phyloP scores from a whole-genome alignment of 1,140 invertebrate genomes.

The Drosophila prosaltans region DNA sequence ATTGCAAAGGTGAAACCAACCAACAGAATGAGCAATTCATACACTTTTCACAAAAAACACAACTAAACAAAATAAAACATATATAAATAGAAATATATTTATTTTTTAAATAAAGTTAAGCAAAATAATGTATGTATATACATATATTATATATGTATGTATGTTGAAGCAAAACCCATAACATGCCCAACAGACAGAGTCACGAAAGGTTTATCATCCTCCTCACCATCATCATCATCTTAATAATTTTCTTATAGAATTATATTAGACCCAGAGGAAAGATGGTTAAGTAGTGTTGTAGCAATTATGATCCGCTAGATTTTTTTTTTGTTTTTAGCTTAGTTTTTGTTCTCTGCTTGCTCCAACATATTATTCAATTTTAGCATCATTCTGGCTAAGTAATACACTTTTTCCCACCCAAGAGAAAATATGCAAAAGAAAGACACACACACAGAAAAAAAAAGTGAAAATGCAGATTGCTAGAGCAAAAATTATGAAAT shows the following conservation, averaged over 20 bases:
- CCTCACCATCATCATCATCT: not conserved
- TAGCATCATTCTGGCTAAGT: conserved; percentile 22
- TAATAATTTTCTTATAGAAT: not conserved
- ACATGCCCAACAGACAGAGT: not conserved
- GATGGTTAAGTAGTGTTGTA: not conserved
- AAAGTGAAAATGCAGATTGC: conserved; percentile 65
- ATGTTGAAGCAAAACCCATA: not conserved
- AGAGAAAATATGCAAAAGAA: conserved; percentile 45
- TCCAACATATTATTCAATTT: not conserved
- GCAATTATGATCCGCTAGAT: conserved; percentile 72
- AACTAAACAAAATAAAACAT: too few relatives aligned
- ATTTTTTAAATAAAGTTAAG: too few relatives aligned
- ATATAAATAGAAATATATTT: too few relatives aligned
- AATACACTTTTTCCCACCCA: conserved; percentile 20
- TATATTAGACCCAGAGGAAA: not conserved
- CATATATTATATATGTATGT: too few relatives aligned
- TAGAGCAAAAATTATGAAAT: conserved; percentile 65
- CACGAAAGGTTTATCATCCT: not conserved
- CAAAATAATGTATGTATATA: too few relatives aligned
- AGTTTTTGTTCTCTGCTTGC: too few relatives aligned
- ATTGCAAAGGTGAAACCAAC: conserved; percentile 23
- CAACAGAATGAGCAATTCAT: not conserved
- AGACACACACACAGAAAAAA: conserved; percentile 62
- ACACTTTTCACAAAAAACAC: not conserved
- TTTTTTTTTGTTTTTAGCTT: conserved; percentile 22